A percentile compares a stretch with the other conserved stretches of the same genome.
Evolutionary conservation across 2,888 invertebrate genomes (phyloP).

Genomic region (Lasioglossum vierecki): DNA sequence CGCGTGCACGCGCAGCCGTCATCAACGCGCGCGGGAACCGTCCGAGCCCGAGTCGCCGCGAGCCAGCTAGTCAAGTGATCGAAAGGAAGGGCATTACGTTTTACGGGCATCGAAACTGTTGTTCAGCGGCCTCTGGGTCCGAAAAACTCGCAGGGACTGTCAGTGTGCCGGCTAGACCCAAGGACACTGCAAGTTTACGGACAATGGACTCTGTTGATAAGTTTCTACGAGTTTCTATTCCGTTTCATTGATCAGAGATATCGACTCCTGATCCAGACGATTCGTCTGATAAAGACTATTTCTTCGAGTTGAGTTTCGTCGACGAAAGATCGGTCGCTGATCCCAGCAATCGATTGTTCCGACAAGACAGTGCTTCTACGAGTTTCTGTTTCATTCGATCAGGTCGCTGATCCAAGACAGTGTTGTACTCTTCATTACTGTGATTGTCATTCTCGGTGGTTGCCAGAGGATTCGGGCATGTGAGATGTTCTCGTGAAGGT

Average conservation of each 20-base stretch:
- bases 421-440: neutral
- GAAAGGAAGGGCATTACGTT: constrained; percentile 65
- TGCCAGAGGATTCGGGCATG: neutral
- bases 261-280: neutral
- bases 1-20: neutral
- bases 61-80: constrained; percentile 65
- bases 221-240: neutral
- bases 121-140: neutral
- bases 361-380: neutral
- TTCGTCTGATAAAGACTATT: neutral
- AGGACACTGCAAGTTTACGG: neutral
- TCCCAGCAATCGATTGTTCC: neutral
- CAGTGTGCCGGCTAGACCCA: neutral
- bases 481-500: neutral
- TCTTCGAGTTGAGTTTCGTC: neutral
- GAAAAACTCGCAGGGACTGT: neutral
- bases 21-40: constrained; percentile 3
- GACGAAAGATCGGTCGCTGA: neutral
- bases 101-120: constrained; percentile 53
- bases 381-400: neutral
- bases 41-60: constrained; percentile 3
- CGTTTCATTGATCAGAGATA: neutral
- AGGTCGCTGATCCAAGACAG: neutral
- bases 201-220: neutral
- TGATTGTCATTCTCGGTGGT: neutral